These are phyloP conservation scores for Acrobasis suavella DNA, from an alignment of 2,888 invertebrate species.

Conservation along the genomic window DNA sequence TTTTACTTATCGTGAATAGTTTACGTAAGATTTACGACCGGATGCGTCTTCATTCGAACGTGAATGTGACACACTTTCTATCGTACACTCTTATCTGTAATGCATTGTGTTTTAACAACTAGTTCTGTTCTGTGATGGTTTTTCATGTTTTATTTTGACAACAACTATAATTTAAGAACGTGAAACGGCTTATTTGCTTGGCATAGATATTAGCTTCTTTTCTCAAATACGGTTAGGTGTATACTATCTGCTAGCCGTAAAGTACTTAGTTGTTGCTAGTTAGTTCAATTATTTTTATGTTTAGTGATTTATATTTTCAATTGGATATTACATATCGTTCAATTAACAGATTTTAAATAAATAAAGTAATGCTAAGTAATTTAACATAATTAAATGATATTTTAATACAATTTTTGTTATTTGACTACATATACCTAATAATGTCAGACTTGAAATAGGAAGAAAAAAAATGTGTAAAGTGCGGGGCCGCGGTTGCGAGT, in stretches of 20 bases:
- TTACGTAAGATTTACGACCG: constrained; percentile 75
- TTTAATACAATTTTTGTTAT: too few species aligned
- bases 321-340: not conserved
- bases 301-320: not conserved
- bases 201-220: constrained; percentile 19
- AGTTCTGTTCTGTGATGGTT: constrained; percentile 56
- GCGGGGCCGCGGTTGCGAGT: constrained; percentile 53
- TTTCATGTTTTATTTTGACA: constrained; percentile 60
- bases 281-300: constrained; percentile 2
- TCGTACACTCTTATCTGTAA: constrained; percentile 67
- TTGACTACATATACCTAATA: not conserved
- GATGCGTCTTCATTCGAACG: constrained; percentile 74
- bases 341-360: not conserved
- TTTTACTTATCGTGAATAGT: constrained; percentile 65
- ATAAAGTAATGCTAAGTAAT: too few species aligned
- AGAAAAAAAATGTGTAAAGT: constrained; percentile 47
- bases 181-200: constrained; percentile 34
- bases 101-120: constrained; percentile 64
- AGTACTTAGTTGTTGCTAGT: not conserved
- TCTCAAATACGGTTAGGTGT: constrained; percentile 16
- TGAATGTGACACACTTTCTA: constrained; percentile 78
- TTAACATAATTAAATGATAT: too few species aligned
- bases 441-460: constrained; percentile 21
- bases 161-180: constrained; percentile 49
- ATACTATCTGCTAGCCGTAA: not conserved